Base-by-base conservation (phyloP, 2,888 invertebrate species). In the Drosophila barbarae region DNA sequence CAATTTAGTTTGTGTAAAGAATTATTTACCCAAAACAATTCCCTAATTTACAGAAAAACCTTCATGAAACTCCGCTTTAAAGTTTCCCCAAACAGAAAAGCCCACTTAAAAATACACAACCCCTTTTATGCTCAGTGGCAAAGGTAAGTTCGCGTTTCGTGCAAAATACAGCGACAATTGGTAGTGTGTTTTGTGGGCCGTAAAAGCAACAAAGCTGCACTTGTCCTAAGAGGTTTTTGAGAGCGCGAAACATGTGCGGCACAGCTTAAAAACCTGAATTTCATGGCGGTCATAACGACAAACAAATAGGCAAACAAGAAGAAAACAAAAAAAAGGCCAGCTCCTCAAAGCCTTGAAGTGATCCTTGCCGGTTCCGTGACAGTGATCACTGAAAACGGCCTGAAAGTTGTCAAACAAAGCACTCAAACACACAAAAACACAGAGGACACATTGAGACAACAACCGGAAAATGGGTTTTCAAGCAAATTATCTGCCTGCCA, bases 401-500 rank as follows among this genome's bases (percentile, higher is more conserved):
- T 34, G 46, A 47, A 66, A 53, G 53, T 50, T 66, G 65, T 66
- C 49, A 66, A 63, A 54, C 66, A 65, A 41, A 46, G 46, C 46
- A 3, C 30, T 28, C 49, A 56, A 9, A 51, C 12, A 34, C 18
- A 36, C 36, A 49, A 23, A 36, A 49, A 69, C 21, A 35, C 36
- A 50, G 18, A 49, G 51, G 15, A 50, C 46, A 57, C 58, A 60
- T 71, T 65, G 75, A 67, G 67, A 76, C 72, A 81, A 79, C 74
- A 74, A 77, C 76, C 84, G 81, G 79, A 83, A 86, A 86, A 85
- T 86, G 85, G 85, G 83, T 84, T 77, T 77, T 75, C 74, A 81
- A 85, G 86, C 87, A 86, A 83, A 86, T 86, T 81, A 86, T 77
- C 77, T 77, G 81, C 69, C 67, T 60, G 59, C 55, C 73, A 68